Percentiles rank a stretch among this genome's conserved stretches.
phyloP scores from a whole-genome alignment of 2,888 invertebrate species.

The Tipula confusa region DNA sequence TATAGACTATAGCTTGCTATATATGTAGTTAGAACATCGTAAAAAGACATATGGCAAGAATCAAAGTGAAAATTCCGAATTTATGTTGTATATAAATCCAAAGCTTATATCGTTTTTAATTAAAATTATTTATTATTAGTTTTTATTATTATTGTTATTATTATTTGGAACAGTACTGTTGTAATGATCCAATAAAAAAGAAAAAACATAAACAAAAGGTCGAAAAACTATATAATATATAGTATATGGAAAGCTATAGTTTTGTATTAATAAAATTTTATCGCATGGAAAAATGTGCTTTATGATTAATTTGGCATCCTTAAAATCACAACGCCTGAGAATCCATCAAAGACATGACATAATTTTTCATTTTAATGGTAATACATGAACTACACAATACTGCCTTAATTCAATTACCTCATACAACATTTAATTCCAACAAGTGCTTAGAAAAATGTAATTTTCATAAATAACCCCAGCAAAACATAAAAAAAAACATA shows the following conservation, averaged over 20 bases:
- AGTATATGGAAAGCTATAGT: background rate
- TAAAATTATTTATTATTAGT: background rate
- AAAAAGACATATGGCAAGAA: background rate
- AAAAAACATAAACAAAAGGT: background rate
- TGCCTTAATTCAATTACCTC: conserved; percentile 1
- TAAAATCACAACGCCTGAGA: conserved; percentile 10
- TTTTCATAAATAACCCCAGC: conserved; percentile 12
- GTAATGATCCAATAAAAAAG: background rate
- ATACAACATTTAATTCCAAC: conserved; percentile 6
- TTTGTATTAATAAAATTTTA: background rate
- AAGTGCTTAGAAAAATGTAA: conserved; percentile 20
- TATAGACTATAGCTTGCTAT: background rate
- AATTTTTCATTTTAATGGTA: background rate
- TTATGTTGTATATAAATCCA: background rate
- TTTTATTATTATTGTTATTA: background rate
- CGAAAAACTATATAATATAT: background rate
- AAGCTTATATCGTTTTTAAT: background rate
- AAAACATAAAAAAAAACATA: background rate
- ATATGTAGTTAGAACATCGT: background rate
- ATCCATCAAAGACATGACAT: background rate
- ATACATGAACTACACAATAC: background rate
- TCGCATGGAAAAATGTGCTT: background rate
- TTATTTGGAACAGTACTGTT: background rate
- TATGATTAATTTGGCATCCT: background rate
- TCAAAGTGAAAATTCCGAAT: background rate